Conservation (phyloP, 2,888 invertebrate species). For the Eupsilia transversa region DNA sequence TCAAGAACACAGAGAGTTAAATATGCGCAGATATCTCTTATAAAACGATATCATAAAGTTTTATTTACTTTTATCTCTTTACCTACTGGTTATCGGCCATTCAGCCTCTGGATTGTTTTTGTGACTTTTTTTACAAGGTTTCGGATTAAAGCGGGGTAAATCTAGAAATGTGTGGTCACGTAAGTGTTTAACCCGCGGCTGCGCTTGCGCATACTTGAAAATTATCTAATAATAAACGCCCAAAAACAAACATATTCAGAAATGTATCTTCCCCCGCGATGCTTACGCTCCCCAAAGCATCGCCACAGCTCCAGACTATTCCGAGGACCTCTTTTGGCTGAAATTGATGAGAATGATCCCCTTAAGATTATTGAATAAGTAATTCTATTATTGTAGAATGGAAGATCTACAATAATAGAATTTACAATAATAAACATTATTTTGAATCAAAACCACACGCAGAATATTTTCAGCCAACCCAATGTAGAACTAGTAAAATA, state of each 20-base stretch:
- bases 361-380: neutral
- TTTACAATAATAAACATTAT: no score
- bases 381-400: no score
- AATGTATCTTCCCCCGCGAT: neutral
- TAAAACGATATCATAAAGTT: constrained; percentile 48
- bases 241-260: neutral
- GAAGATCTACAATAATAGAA: no score
- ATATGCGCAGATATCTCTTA: constrained; percentile 67
- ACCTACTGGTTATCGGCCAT: constrained; percentile 65
- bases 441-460: neutral
- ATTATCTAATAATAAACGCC: neutral
- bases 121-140: constrained; percentile 15
- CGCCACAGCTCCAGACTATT: neutral
- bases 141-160: constrained; percentile 30
- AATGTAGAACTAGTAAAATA: neutral
- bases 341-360: neutral
- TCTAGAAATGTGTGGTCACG: constrained; percentile 6
- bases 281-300: neutral
- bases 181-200: neutral
- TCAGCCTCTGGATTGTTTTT: constrained; percentile 28
- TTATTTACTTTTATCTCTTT: constrained; percentile 65
- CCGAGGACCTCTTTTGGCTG: neutral
- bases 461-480: neutral
- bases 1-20: constrained; percentile 71
- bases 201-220: neutral